phyloP scores from a whole-genome alignment of 2,113 vertebrate genomes.

The Micromys minutus region DNA sequence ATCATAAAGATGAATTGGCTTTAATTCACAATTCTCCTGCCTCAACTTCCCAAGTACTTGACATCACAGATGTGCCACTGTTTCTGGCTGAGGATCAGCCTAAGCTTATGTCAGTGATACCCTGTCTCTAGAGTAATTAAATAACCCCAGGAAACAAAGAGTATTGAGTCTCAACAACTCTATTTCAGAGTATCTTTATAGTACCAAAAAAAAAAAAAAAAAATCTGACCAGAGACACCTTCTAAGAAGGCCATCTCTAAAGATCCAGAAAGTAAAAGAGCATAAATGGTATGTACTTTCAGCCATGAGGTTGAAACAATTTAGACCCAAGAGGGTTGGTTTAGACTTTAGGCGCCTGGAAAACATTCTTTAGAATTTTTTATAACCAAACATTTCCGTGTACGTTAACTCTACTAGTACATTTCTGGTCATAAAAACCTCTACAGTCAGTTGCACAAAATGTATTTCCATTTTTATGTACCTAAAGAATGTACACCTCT shows the following conservation, averaged over 20 bases:
- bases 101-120: background rate
- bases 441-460: background rate
- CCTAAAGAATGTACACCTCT: background rate
- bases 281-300: background rate
- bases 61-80: background rate
- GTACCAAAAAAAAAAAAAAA: constrained; percentile 56
- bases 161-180: constrained; percentile 18
- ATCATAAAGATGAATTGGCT: background rate
- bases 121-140: background rate
- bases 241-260: constrained; percentile 19
- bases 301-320: background rate
- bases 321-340: background rate
- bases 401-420: background rate
- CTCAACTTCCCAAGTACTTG: background rate
- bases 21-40: background rate
- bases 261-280: constrained; percentile 49
- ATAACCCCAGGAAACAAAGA: constrained; percentile 39
- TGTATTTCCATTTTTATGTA: background rate
- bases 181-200: constrained; percentile 26
- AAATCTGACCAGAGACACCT: background rate
- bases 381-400: background rate
- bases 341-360: constrained; percentile 16
- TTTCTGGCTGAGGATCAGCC: background rate
- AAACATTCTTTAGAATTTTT: background rate
- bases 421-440: background rate